A percentile compares a stretch with the other conserved stretches of the same genome.
Evolutionary conservation across 2,797 vertebrate genomes (phyloP).

Genomic region (Phoebastria nigripes): DNA sequence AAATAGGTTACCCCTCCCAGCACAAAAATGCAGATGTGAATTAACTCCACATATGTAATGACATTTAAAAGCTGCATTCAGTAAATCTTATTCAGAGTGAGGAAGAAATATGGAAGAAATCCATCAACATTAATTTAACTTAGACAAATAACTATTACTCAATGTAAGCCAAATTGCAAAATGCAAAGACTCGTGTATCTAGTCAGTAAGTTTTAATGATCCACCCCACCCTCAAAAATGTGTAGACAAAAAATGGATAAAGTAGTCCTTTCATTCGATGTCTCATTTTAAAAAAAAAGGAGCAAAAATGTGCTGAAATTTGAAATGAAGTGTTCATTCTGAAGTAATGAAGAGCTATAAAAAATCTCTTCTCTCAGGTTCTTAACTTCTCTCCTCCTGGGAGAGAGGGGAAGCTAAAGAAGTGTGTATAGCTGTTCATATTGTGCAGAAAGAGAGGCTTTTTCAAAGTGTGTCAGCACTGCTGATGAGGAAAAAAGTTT

Average conservation of each 20-base stretch:
- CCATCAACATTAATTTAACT: conserved; percentile 64
- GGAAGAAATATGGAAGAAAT: conserved; percentile 61
- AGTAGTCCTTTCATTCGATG: not conserved
- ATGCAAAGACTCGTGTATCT: not conserved
- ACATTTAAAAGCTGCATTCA: conserved; percentile 57
- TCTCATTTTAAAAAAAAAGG: not conserved
- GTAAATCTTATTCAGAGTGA: conserved; percentile 50
- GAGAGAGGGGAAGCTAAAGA: conserved; percentile 15
- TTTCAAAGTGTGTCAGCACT: conserved; percentile 15
- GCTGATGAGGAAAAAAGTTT: conserved; percentile 23
- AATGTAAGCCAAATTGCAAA: conserved; percentile 32
- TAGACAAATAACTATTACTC: conserved; percentile 59
- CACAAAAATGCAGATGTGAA: conserved; percentile 67
- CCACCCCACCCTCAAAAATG: not conserved
- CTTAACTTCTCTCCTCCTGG: conserved; percentile 31
- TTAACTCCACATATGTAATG: conserved; percentile 55
- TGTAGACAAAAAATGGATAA: conserved; percentile 24
- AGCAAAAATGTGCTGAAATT: conserved; percentile 28
- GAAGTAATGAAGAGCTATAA: conserved; percentile 24
- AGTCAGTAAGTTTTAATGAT: conserved; percentile 34
- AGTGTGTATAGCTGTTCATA: not conserved
- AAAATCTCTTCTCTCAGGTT: conserved; percentile 31
- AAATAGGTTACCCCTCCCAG: conserved; percentile 67
- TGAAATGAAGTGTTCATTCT: conserved; percentile 46
- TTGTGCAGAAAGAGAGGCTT: not conserved